Base-by-base conservation (phyloP, 2,797 vertebrate genomes). In the Enteromius radiatus region DNA sequence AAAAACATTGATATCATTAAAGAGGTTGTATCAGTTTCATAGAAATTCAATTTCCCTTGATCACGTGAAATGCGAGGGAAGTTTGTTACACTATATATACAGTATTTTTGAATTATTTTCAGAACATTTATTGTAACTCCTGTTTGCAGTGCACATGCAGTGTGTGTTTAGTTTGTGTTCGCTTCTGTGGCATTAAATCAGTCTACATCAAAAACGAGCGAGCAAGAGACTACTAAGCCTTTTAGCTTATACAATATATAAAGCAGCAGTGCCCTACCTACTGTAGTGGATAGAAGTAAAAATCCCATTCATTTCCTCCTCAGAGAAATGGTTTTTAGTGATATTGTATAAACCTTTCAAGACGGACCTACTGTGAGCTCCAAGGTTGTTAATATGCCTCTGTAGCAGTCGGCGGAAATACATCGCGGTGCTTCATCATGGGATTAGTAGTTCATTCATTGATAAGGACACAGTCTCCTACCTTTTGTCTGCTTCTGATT, bases 241-340 rank as follows among this genome's bases (percentile, higher is more conserved):
- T 71, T 70, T 71, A 26, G 15, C 47, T 38, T 49, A 49, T 12
- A 73, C 28, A 54, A 2, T 33, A 74, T 6, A 36, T 23, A 54
- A 74, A 56, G 19, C 49, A 14, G 21, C 47, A 36, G 11, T 7
- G 11, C 36, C 71, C 47, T 54, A 23, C 31, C 71, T 15, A n/a
- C n/a, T n/a, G n/a, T n/a, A n/a, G 71, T 36, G 71, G 47, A n/a
- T 68, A 26, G 23, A 59, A 59, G 65, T n/a, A 70, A 80, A 79
- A 80, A 69, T 67, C 49, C 10, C 21, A 56, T 79, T 56, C 0
- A 28, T 69, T 69, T 68, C 38, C n/a, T 41, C 49, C 11, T 10
- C 26, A 68, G 47, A 79, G 64, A 41, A 79, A 56, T 5, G n/a
- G 1, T 56, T 54, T 65, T 68, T 79, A 68, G 77, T 33, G 1